A percentile compares a stretch with the other conserved stretches of the same genome.
Conservation (phyloP, 2,113 vertebrate genomes). For the Eidolon helvum region DNA sequence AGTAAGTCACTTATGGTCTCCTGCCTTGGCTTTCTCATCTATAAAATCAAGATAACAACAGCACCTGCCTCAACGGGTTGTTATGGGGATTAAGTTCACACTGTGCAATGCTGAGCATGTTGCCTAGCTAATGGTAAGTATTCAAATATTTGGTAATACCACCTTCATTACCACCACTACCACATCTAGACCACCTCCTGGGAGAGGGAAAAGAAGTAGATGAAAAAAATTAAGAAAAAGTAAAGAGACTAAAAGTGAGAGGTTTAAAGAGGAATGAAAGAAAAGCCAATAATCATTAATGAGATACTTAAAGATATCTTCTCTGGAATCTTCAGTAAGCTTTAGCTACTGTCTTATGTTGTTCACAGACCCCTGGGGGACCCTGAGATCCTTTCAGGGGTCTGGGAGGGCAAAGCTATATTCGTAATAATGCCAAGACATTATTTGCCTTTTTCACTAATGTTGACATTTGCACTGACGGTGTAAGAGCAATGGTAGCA, state of each 20-base stretch:
- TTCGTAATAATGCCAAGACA: background rate
- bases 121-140: background rate
- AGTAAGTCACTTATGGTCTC: background rate
- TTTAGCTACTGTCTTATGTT: background rate
- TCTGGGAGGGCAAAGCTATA: background rate
- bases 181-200: background rate
- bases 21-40: background rate
- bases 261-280: background rate
- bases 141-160: background rate
- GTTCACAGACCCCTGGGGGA: background rate
- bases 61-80: background rate
- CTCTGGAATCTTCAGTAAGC: background rate
- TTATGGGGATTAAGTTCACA: background rate
- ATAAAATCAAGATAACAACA: slow-evolving; percentile 1
- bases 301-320: background rate
- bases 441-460: background rate
- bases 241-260: background rate
- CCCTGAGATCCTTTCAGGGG: background rate
- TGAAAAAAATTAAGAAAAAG: background rate
- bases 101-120: background rate
- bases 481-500: background rate
- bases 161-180: background rate
- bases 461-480: background rate
- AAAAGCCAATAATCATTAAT: background rate
- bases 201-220: background rate